Conservation (phyloP, 1,140 invertebrate genomes). For the Trigoniulus corallinus region DNA sequence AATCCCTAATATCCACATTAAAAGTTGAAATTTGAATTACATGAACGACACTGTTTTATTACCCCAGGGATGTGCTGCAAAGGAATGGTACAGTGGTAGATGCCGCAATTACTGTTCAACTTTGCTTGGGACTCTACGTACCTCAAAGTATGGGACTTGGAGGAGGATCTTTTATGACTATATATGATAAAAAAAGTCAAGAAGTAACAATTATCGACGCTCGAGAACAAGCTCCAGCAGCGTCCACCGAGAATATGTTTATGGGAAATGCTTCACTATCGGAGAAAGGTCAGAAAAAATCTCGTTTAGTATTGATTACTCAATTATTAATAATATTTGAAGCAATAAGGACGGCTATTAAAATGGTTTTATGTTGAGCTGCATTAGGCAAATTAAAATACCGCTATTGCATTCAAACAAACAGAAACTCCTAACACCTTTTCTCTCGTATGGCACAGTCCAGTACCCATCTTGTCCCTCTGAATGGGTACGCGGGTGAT, state of each 20-base stretch:
- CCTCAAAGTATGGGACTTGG: constrained; percentile 39
- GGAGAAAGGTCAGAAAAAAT: constrained; percentile 9
- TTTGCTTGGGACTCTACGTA: constrained; percentile 36
- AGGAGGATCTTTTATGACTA: constrained; percentile 69
- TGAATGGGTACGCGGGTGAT: too few species aligned
- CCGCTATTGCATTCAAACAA: not conserved
- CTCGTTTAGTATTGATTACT: constrained; percentile 5
- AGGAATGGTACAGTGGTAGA: constrained; percentile 74
- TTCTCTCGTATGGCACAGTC: too few species aligned
- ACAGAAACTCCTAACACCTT: too few species aligned
- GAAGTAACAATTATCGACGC: constrained; percentile 14
- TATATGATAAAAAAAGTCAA: constrained; percentile 36
- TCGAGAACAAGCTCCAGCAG: constrained; percentile 21
- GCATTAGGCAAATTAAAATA: not conserved
- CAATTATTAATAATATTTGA: not conserved
- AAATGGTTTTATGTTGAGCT: not conserved
- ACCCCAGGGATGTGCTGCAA: constrained; percentile 26
- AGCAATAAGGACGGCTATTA: not conserved
- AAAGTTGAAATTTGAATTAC: too few species aligned
- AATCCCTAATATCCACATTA: too few species aligned
- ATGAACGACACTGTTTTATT: too few species aligned
- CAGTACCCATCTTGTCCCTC: too few species aligned
- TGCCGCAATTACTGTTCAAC: constrained; percentile 41
- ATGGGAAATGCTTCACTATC: constrained; percentile 9
- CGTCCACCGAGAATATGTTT: constrained; percentile 23